Percentiles rank a stretch among this genome's conserved stretches.
Evolutionary conservation across 2,797 vertebrate species (phyloP).

Genomic region (Acrossocheilus fasciatus): DNA sequence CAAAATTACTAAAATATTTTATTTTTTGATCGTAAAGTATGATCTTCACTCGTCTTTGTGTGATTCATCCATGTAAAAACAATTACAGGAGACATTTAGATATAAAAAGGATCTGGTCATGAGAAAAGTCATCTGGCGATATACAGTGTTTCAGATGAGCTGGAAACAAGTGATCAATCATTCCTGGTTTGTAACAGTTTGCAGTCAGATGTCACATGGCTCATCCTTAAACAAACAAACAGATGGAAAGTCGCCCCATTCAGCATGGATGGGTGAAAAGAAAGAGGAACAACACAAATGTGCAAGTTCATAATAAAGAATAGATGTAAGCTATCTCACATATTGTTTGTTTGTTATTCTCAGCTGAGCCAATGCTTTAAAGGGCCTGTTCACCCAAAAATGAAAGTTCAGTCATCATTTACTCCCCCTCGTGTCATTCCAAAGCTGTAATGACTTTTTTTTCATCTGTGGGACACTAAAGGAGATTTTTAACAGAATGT

Average conservation of each 20-base stretch:
- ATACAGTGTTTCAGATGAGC: slow-evolving; percentile 8
- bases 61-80: background rate
- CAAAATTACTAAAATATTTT: background rate
- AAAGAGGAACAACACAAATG: slow-evolving; percentile 12
- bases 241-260: background rate
- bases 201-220: slow-evolving; percentile 7
- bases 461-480: background rate
- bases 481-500: background rate
- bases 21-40: background rate
- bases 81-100: background rate
- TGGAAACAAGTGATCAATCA: slow-evolving; percentile 12
- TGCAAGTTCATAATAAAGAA: background rate
- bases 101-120: background rate
- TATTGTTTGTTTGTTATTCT: background rate
- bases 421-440: background rate
- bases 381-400: background rate
- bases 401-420: background rate
- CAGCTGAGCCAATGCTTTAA: background rate
- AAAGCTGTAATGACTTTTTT: background rate
- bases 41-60: background rate
- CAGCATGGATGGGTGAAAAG: slow-evolving; percentile 3
- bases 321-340: background rate
- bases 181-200: slow-evolving; percentile 5
- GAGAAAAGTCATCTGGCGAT: background rate
- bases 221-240: slow-evolving; percentile 33